Percentiles rank a stretch among this genome's conserved stretches.
Conservation (phyloP, 2,888 invertebrate genomes). For the Dasysyrphus tricinctus region DNA sequence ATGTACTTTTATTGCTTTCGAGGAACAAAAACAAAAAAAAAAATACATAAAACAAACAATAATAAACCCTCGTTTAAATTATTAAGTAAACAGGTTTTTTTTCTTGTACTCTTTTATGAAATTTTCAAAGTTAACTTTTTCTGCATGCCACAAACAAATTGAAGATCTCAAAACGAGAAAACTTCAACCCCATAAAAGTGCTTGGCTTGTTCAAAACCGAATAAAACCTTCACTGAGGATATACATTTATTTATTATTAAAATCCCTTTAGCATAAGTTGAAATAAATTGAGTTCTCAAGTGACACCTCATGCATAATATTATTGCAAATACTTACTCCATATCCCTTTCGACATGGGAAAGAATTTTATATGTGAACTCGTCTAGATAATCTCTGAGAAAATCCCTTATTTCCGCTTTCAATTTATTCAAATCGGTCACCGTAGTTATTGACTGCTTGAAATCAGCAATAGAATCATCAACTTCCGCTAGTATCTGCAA, state of each 20-base stretch:
- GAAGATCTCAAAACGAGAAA: background rate
- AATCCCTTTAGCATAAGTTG: conserved; percentile 18
- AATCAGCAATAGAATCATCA: conserved; percentile 79
- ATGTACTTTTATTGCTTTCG: background rate
- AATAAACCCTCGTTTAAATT: background rate
- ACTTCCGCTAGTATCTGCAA: conserved; percentile 81
- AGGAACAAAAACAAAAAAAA: background rate
- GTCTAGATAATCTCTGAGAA: conserved; percentile 81
- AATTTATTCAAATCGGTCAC: conserved; percentile 79
- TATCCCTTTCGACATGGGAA: conserved; percentile 83
- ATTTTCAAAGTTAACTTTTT: background rate
- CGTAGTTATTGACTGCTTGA: conserved; percentile 77
- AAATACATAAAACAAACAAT: too few species aligned
- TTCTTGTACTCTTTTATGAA: background rate
- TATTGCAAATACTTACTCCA: conserved; percentile 80
- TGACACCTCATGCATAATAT: conserved; percentile 20
- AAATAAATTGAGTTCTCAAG: conserved; percentile 34
- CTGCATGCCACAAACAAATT: background rate
- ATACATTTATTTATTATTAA: conserved; percentile 29
- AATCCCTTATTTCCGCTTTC: conserved; percentile 81
- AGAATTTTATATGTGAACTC: conserved; percentile 83
- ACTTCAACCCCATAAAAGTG: background rate
- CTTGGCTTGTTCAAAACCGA: background rate
- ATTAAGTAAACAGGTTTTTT: background rate
- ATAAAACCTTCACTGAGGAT: background rate